Percentiles rank a stretch among this genome's conserved stretches.
Evolutionary conservation across 1,140 invertebrate genomes (phyloP).

Genomic region (Drosophila ananassae): DNA sequence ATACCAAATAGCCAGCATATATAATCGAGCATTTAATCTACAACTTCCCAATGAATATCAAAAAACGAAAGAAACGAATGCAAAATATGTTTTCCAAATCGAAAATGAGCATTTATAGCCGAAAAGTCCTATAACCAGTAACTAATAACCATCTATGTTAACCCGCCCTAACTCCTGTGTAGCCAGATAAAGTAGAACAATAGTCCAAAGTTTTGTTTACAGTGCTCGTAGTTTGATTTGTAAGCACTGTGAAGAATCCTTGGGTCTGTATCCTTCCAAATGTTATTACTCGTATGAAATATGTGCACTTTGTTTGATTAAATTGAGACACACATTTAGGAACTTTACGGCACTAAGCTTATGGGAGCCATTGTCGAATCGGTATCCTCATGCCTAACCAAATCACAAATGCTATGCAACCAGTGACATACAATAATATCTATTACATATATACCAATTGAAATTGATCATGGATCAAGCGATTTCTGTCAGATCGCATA

Average conservation of each 20-base stretch:
- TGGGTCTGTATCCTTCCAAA: conserved; percentile 25
- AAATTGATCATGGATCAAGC: conserved; percentile 71
- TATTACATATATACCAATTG: conserved; percentile 24
- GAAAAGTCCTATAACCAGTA: conserved; percentile 36
- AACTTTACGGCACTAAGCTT: conserved; percentile 36
- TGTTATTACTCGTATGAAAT: conserved; percentile 70
- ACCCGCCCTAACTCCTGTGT: conserved; percentile 43
- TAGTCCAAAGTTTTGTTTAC: conserved; percentile 17
- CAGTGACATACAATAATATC: conserved; percentile 52
- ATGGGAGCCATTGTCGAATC: conserved; percentile 48
- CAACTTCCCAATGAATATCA: conserved; percentile 65
- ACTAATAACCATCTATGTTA: conserved; percentile 49
- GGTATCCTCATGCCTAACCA: conserved; percentile 31
- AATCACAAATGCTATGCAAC: conserved; percentile 24
- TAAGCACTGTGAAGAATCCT: conserved; percentile 23
- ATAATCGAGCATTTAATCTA: conserved; percentile 71
- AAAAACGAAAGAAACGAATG: conserved; percentile 33
- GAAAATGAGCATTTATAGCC: conserved; percentile 60
- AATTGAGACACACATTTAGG: conserved; percentile 38
- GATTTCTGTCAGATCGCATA: conserved; percentile 44
- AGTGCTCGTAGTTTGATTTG: conserved; percentile 11
- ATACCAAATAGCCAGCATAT: conserved; percentile 37
- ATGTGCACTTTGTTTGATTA: conserved; percentile 73
- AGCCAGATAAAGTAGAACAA: conserved; percentile 46
- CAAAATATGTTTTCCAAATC: conserved; percentile 63